These are phyloP conservation scores for Prunella himalayana DNA, from an alignment of 2,113 vertebrate species.

Conservation along the genomic window DNA sequence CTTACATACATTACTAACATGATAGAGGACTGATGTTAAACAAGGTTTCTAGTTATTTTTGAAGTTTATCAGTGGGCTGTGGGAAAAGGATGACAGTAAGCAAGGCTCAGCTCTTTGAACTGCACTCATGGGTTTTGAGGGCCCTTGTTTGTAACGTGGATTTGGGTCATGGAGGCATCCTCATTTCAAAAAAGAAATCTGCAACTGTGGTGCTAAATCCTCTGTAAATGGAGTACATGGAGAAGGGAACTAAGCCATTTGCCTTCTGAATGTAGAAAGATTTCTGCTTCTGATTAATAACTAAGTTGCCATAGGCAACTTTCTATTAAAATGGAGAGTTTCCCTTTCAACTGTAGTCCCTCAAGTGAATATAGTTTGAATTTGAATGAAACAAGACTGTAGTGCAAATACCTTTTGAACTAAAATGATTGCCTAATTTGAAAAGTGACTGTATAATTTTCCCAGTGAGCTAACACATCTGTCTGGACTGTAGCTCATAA, in stretches of 20 bases:
- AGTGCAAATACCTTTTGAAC: slow-evolving; percentile 17
- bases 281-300: slow-evolving; percentile 1
- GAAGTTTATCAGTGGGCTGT: background rate
- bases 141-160: background rate
- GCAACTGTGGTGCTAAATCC: background rate
- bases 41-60: slow-evolving; percentile 6
- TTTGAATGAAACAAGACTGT: slow-evolving; percentile 3
- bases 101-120: background rate
- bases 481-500: background rate
- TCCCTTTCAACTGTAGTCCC: background rate
- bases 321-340: background rate
- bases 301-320: background rate
- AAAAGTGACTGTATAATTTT: background rate
- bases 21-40: background rate
- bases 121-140: background rate
- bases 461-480: background rate
- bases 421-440: background rate
- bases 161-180: background rate
- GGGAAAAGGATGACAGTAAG: background rate
- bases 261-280: background rate
- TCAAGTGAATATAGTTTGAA: background rate
- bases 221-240: background rate
- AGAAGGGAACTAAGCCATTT: background rate
- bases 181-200: background rate
- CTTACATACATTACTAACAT: background rate